phyloP scores from a whole-genome alignment of 2,797 vertebrate genomes.

The Choloepus didactylus region DNA sequence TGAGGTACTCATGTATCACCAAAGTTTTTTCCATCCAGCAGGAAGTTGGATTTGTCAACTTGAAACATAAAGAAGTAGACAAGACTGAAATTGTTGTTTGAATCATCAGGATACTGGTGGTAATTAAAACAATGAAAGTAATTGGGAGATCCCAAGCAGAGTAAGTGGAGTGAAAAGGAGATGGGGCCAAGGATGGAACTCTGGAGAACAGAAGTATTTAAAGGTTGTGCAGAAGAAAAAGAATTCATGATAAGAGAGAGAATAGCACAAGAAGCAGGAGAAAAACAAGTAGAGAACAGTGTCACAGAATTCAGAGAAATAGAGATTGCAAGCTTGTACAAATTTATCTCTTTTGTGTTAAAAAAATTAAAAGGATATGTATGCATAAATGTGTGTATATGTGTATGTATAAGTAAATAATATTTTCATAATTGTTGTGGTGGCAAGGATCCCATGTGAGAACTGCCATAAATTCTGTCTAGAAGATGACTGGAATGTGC shows the following conservation, averaged over 20 bases:
- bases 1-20: neutral
- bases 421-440: neutral
- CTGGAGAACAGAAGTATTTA: neutral
- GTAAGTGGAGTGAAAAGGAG: neutral
- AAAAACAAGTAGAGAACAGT: neutral
- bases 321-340: neutral
- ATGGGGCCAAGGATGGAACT: neutral
- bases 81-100: neutral
- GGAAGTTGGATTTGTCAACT: neutral
- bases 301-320: neutral
- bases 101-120: neutral
- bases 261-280: neutral
- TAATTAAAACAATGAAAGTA: neutral
- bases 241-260: neutral
- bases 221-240: neutral
- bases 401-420: neutral
- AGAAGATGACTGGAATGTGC: neutral
- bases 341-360: neutral
- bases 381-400: neutral
- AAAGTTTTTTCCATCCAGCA: neutral
- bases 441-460: neutral
- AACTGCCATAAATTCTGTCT: too few species aligned
- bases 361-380: neutral
- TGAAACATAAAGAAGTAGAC: neutral
- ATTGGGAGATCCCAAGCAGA: neutral